A percentile compares a stretch with the other conserved stretches of the same genome.
These are phyloP conservation scores for Griposia aprilina DNA, from an alignment of 2,888 invertebrate species.

Conservation along the genomic window DNA sequence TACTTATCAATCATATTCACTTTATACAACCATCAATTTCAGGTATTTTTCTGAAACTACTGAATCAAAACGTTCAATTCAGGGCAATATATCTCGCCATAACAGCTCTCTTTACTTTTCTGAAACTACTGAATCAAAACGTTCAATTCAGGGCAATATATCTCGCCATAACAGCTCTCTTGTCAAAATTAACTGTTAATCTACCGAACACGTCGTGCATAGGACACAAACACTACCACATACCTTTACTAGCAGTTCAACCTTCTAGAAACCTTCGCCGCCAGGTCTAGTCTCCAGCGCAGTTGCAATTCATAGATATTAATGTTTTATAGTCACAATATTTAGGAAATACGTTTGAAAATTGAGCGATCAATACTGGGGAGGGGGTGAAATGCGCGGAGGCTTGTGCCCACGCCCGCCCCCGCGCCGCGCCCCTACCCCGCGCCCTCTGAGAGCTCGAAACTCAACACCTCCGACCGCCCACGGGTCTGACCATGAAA, in stretches of 20 bases:
- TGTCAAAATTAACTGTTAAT: conserved; percentile 15
- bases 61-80: not conserved
- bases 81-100: conserved; percentile 15
- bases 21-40: not conserved
- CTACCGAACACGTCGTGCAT: not conserved
- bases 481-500: conserved; percentile 80
- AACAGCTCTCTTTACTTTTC: not conserved
- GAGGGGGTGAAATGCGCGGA: conserved; percentile 81
- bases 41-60: not conserved
- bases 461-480: conserved; percentile 81
- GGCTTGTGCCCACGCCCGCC: conserved; percentile 80
- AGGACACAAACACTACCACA: conserved; percentile 20
- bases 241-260: conserved; percentile 32
- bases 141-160: not conserved
- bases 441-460: conserved; percentile 73
- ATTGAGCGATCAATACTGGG: conserved; percentile 87
- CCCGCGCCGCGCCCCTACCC: conserved; percentile 68
- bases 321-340: conserved; percentile 78
- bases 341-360: conserved; percentile 84
- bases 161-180: conserved; percentile 17
- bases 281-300: conserved; percentile 19
- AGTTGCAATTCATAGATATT: conserved; percentile 45
- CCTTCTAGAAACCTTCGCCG: conserved; percentile 3
- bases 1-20: not conserved
- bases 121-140: not conserved